Evolutionary conservation across 2,888 invertebrate species (phyloP), one percentile per base, ranked within the genome.

Genomic region (Brachylomia viminalis): DNA sequence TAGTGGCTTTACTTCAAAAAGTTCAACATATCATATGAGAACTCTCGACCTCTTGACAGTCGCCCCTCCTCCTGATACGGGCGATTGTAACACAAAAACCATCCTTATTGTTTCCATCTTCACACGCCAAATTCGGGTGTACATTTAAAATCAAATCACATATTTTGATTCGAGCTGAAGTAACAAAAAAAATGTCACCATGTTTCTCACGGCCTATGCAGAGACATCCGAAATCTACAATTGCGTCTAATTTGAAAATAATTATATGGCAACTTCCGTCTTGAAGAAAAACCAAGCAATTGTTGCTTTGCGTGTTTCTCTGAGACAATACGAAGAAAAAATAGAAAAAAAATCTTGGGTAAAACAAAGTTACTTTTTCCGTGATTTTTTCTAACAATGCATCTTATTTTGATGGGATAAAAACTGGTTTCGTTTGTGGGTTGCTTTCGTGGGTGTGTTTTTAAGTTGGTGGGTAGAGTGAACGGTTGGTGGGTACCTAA

Each of bases 171-270:
- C 80, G 2, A 20, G 54, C 77, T 69, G 79, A 82, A 77, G 75
- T 75, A 77, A 89, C 86, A 87, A 89, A 86, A 87, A 90, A 88
- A 88, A 83, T 89, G 91, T 89, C 89, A 75, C 86, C 80, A 20
- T 66, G 69, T 86, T 91, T 91, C 91, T 87, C 90, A 91, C 89
- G 89, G 79, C 78, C 82, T 81, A 62, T 67, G 74, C 84, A 83
- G 88, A 90, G 90, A 90, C 91, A 90, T 88, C 90, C 91, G 87
- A 88, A 92, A 94, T 92, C 91, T 87, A 91, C 90, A 91, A 93
- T 94, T 92, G 93, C 92, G 91, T 92, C 94, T 95, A 95, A 96
- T 96, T 94, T 92, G 94, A 94, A 95, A 91, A 95, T 96, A 96
- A 96, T 95, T 94, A 93, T 90, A 90, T 84, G 82, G 85, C 87